Evolutionary conservation across 1,140 invertebrate genomes (phyloP), one percentile per base, ranked within the genome.

Genomic region (Aphaenogaster ashmeadi): DNA sequence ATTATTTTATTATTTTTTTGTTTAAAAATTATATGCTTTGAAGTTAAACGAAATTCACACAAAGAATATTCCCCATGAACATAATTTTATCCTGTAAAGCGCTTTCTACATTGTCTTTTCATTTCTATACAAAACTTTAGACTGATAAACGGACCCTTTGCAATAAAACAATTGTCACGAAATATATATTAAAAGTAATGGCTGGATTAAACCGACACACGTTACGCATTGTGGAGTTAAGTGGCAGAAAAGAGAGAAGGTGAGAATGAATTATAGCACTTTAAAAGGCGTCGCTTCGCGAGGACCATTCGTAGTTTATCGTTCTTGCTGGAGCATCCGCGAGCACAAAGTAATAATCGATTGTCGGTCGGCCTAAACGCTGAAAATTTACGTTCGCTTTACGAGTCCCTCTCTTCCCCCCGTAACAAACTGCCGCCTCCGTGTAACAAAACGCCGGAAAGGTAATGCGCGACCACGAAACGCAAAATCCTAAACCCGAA

Each of bases 311-410:
- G 78, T 90, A 66, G 77, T 89, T 90, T 89, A 90, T 89, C 89
- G 86, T 85, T 79, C 50, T 66, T 81, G 58, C 81, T 83, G 36
- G 79, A 87, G 67, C 86, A 87, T 90, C 87, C 88, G 52, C 87
- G 74, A 91, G 87, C 79, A 80, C 88, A 86, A 86, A 89, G 88
- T 92, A 92, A 92, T 92, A 93, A 92, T 92, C 92, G 92, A 93
- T 91, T 90, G 91, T 88, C 88, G 75, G 87, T 81, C 85, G 66
- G 66, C 69, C 86, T 86, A 87, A 93, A 90, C 88, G 88, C 86
- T 88, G 91, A 92, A 93, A 94, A 94, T 94, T 91, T 93, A 92
- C 89, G 90, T 87, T 88, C 78, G 71, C 87, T 92, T 93, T 93
- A 93, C 91, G 92, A 92, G 91, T 84, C 56, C 86, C 67, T 50